A percentile compares a stretch with the other conserved stretches of the same genome.
phyloP scores from a whole-genome alignment of 2,888 invertebrate genomes.

The Stegophylla sp. region DNA sequence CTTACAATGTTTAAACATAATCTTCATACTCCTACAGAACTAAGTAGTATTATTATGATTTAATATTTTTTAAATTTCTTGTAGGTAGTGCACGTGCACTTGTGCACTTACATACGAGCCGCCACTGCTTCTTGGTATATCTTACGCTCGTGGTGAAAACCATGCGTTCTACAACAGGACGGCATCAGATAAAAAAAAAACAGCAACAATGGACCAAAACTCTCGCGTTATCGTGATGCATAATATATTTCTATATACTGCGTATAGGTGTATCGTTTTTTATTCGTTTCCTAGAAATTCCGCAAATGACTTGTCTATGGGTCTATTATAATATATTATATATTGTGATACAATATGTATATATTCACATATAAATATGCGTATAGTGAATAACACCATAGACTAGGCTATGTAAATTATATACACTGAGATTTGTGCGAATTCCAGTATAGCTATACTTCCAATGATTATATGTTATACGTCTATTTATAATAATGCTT shows the following conservation, averaged over 20 bases:
- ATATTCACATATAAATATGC: too few species aligned
- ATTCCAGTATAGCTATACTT: too few species aligned
- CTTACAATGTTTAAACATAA: too few species aligned
- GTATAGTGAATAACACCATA: too few species aligned
- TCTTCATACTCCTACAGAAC: too few species aligned
- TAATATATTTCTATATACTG: neutral
- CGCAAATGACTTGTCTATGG: neutral
- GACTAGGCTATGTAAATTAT: too few species aligned
- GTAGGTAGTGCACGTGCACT: too few species aligned
- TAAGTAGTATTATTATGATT: too few species aligned
- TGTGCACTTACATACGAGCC: neutral
- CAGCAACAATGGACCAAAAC: constrained; percentile 35
- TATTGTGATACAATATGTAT: neutral
- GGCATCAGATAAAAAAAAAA: neutral
- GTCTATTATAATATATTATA: constrained; percentile 1
- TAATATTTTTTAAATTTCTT: too few species aligned
- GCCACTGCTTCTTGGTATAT: neutral
- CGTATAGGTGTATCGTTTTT: neutral
- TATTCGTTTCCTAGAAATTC: constrained; percentile 19
- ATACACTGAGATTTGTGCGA: too few species aligned
- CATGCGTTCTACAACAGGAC: neutral
- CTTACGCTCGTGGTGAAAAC: neutral
- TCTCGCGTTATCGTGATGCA: neutral
- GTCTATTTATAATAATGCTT: neutral
- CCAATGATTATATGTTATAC: neutral